Evolutionary conservation across 2,888 invertebrate genomes (phyloP).

Genomic region (Coenonympha glycerion): DNA sequence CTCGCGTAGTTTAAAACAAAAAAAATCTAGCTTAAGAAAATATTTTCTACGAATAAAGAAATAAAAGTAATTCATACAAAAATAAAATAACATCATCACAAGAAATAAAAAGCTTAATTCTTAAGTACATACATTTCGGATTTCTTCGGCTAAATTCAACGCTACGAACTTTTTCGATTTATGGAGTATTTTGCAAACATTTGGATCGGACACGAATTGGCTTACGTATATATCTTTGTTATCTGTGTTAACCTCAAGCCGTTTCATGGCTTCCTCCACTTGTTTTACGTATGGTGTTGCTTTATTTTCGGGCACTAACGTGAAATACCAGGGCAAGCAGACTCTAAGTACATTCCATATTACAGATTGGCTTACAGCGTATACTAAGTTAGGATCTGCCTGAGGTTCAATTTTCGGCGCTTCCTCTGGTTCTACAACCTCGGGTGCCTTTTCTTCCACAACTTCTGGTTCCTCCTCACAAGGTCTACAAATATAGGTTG

Average conservation of each 20-base stretch:
- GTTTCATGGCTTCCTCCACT: slow-evolving; percentile 42
- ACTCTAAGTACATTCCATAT: slow-evolving; percentile 61
- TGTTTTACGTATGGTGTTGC: slow-evolving; percentile 46
- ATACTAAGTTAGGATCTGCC: slow-evolving; percentile 47
- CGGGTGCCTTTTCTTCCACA: slow-evolving; percentile 39
- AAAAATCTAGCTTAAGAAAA: no score
- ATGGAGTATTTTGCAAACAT: slow-evolving; percentile 52
- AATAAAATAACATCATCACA: no score
- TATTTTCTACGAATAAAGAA: no score
- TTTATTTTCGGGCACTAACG: slow-evolving; percentile 46
- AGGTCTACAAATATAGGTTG: slow-evolving; percentile 54
- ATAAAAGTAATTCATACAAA: no score
- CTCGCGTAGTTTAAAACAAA: no score
- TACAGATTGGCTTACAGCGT: slow-evolving; percentile 52
- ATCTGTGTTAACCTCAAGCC: slow-evolving; percentile 52
- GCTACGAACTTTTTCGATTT: slow-evolving; percentile 58
- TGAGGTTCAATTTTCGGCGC: slow-evolving; percentile 41
- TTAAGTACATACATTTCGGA: slow-evolving; percentile 33
- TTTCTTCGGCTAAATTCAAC: slow-evolving; percentile 47
- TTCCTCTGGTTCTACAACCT: slow-evolving; percentile 45
- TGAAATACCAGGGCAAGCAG: slow-evolving; percentile 64
- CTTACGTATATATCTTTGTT: slow-evolving; percentile 58
- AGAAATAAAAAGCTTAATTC: not conserved
- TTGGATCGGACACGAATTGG: slow-evolving; percentile 51
- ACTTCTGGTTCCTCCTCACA: slow-evolving; percentile 44